phyloP scores from a whole-genome alignment of 2,113 vertebrate genomes.

The Plecotus auritus region DNA sequence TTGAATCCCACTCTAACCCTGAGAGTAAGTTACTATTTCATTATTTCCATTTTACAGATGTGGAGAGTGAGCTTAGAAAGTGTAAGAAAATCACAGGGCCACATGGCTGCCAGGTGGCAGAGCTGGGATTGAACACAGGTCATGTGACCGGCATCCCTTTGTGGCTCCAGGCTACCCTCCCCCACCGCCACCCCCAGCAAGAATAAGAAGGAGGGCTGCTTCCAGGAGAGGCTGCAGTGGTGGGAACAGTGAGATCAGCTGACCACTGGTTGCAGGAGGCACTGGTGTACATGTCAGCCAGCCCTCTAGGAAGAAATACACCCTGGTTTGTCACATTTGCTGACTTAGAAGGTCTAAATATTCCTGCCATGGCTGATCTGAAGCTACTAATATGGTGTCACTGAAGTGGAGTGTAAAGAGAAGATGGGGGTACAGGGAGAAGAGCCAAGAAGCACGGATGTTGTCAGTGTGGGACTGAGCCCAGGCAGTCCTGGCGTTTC shows the following conservation, averaged over 20 bases:
- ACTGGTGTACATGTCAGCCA: background rate
- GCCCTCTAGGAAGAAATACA: background rate
- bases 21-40: background rate
- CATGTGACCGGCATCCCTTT: background rate
- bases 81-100: background rate
- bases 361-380: background rate
- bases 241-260: background rate
- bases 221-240: background rate
- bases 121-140: background rate
- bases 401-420: background rate
- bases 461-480: background rate
- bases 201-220: background rate
- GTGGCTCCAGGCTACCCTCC: background rate
- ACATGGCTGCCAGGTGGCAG: background rate
- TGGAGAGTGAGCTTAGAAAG: background rate
- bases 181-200: background rate
- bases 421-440: background rate
- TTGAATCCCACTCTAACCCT: background rate
- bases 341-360: background rate
- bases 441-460: background rate
- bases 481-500: background rate
- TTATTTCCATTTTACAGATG: background rate
- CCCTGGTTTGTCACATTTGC: background rate
- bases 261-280: background rate
- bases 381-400: background rate